A percentile compares a stretch with the other conserved stretches of the same genome.
These are phyloP conservation scores for Leptinotarsa tumamoca DNA, from an alignment of 2,888 invertebrate genomes.

Conservation along the genomic window DNA sequence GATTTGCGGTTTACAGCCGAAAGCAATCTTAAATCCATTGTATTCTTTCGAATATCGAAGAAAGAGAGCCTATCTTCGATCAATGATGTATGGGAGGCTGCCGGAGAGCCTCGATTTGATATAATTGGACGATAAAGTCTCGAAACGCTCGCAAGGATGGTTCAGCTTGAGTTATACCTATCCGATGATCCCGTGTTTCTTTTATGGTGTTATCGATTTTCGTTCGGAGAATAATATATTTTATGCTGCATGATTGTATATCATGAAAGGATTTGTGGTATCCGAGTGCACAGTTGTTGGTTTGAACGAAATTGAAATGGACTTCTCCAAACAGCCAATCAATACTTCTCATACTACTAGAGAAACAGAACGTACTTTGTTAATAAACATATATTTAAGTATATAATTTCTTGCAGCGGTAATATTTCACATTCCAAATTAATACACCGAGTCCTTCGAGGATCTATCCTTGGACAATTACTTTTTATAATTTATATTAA, in stretches of 20 bases:
- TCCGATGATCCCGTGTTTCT: constrained; percentile 35
- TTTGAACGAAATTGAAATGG: no score
- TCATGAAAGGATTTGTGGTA: constrained; percentile 3
- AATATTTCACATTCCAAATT: no score
- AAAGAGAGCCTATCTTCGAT: constrained; percentile 53
- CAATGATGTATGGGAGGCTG: constrained; percentile 60
- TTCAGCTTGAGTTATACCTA: constrained; percentile 33
- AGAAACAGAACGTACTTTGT: no score
- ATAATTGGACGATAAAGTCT: constrained; percentile 63
- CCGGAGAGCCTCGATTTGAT: constrained; percentile 61
- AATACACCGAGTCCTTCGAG: no score
- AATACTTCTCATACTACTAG: no score
- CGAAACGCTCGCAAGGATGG: constrained; percentile 27
- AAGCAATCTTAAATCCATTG: constrained; percentile 55
- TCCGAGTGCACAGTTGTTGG: neutral
- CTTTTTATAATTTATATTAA: no score
- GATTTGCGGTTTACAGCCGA: constrained; percentile 55
- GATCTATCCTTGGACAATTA: no score
- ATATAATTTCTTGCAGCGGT: no score
- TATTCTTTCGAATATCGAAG: constrained; percentile 55
- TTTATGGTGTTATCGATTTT: constrained; percentile 32
- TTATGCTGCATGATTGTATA: constrained; percentile 13
- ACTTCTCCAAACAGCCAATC: no score
- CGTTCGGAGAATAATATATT: constrained; percentile 18
- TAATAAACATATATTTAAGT: no score